phyloP scores from a whole-genome alignment of 2,888 invertebrate species.

The Clostera curtula region DNA sequence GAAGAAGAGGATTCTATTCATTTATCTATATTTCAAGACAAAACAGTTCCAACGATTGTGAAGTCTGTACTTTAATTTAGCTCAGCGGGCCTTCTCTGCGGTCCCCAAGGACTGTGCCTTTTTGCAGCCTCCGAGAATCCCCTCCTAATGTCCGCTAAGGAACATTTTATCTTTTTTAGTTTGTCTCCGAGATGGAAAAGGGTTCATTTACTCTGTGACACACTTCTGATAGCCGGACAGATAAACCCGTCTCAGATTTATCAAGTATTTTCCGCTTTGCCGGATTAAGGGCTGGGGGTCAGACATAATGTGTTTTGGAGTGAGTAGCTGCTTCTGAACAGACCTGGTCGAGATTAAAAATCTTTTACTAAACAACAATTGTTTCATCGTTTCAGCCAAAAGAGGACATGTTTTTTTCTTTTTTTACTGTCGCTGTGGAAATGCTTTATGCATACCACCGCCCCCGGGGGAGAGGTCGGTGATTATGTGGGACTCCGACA shows the following conservation, averaged over 20 bases:
- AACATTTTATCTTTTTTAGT: constrained; percentile 70
- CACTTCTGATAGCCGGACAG: constrained; percentile 55
- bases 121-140: constrained; percentile 57
- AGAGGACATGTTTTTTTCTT: no score
- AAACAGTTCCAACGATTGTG: constrained; percentile 23
- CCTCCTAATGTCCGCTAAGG: constrained; percentile 67
- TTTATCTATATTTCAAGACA: neutral
- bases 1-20: no score
- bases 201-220: constrained; percentile 64
- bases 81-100: constrained; percentile 33
- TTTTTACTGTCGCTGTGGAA: no score
- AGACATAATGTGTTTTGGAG: neutral
- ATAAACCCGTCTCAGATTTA: constrained; percentile 53
- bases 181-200: constrained; percentile 58
- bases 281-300: constrained; percentile 26
- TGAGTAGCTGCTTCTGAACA: neutral
- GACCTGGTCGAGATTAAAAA: no score
- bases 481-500: no score
- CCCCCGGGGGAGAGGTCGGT: no score
- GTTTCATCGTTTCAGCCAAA: no score
- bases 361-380: no score
- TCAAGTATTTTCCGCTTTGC: constrained; percentile 45
- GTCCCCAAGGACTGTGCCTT: constrained; percentile 50
- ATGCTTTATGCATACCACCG: no score
- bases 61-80: constrained; percentile 55